phyloP scores from a whole-genome alignment of 2,888 invertebrate species.

The Thyatira batis region DNA sequence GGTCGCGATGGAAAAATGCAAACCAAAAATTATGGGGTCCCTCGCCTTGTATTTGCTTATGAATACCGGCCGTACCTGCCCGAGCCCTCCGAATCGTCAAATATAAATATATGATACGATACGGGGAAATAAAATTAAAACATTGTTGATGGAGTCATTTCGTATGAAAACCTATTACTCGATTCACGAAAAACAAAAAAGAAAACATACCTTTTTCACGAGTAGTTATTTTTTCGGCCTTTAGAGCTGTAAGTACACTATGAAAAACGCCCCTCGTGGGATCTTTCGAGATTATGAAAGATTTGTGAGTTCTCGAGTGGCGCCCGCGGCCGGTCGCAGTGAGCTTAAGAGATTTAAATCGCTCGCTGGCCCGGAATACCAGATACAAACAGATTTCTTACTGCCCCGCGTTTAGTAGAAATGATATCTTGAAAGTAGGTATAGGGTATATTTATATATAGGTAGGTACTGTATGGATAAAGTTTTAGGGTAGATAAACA shows the following conservation, averaged over 20 bases:
- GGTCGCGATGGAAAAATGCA: conserved; percentile 82
- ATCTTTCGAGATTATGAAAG: conserved; percentile 80
- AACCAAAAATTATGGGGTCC: conserved; percentile 81
- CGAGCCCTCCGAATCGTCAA: conserved; percentile 52
- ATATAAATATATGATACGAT: conserved; percentile 66
- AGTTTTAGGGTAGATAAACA: conserved; percentile 37
- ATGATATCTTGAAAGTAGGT: conserved; percentile 45
- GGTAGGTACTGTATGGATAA: too few species aligned
- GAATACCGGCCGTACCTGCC: conserved; percentile 73
- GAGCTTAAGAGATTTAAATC: conserved; percentile 82
- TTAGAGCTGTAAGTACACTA: conserved; percentile 55
- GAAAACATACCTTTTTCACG: conserved; percentile 34
- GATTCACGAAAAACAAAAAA: conserved; percentile 23
- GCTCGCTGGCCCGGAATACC: conserved; percentile 77
- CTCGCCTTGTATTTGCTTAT: conserved; percentile 81
- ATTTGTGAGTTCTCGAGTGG: conserved; percentile 79
- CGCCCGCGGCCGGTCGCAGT: conserved; percentile 70
- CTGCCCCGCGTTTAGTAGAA: conserved; percentile 54
- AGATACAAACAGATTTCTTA: conserved; percentile 80
- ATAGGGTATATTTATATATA: too few species aligned
- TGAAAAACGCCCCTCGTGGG: conserved; percentile 75
- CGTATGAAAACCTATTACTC: conserved; percentile 39
- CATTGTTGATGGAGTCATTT: conserved; percentile 51
- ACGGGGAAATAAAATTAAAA: conserved; percentile 71
- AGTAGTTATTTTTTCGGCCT: conserved; percentile 45